phyloP scores from a whole-genome alignment of 2,888 invertebrate genomes.

The Sicus ferrugineus region DNA sequence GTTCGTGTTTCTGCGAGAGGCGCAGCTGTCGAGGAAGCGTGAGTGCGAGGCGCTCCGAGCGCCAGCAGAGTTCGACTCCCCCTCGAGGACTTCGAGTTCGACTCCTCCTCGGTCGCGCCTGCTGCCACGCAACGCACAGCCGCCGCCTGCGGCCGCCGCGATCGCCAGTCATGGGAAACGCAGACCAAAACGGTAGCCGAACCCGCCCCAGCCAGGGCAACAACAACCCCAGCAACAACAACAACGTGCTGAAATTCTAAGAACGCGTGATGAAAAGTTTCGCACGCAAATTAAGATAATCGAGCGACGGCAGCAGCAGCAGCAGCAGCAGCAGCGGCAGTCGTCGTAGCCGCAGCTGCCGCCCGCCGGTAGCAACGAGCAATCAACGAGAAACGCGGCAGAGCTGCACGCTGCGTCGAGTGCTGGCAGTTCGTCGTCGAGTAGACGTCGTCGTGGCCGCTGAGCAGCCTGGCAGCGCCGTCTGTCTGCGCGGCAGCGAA shows the following conservation, averaged over 20 bases:
- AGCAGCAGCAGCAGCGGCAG: constrained; percentile 38
- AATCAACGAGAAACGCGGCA: constrained; percentile 48
- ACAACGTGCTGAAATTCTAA: constrained; percentile 31
- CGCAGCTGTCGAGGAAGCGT: neutral
- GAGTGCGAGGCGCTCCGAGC: too few species aligned
- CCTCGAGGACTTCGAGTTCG: constrained; percentile 1
- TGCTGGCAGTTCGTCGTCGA: constrained; percentile 58
- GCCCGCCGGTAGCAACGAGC: constrained; percentile 56
- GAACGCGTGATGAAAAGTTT: constrained; percentile 49
- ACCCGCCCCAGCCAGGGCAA: constrained; percentile 15
- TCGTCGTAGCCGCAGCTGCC: constrained; percentile 5
- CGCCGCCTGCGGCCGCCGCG: too few species aligned
- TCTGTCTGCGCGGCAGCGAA: too few species aligned
- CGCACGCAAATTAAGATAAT: constrained; percentile 63
- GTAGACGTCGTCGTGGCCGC: constrained; percentile 37
- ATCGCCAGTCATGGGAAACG: constrained; percentile 35
- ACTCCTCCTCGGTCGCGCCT: constrained; percentile 12
- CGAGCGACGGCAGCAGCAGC: constrained; percentile 50
- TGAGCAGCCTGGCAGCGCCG: neutral
- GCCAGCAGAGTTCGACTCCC: constrained; percentile 5
- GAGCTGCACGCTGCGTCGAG: constrained; percentile 42
- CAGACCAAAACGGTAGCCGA: constrained; percentile 32
- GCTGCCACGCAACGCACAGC: neutral
- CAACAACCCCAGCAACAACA: constrained; percentile 25
- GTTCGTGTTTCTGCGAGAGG: too few species aligned